Base-by-base conservation (phyloP, 2,797 vertebrate species). In the Chrysocyon brachyurus region DNA sequence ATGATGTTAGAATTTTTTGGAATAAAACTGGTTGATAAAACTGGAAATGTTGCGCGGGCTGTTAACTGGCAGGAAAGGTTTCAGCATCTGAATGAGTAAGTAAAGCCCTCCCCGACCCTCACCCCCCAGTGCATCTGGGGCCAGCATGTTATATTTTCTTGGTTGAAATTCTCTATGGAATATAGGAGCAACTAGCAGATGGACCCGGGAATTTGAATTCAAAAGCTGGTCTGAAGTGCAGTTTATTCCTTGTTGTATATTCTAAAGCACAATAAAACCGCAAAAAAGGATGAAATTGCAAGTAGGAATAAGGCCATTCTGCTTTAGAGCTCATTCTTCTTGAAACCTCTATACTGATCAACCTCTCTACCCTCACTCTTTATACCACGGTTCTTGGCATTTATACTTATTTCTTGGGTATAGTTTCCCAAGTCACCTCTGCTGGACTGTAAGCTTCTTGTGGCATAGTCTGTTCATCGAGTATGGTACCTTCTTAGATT, bases 1-100 rank as follows among this genome's bases (percentile, higher is more conserved):
- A 99, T 99, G 98, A 99, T 99, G 99, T 95, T 99, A 99, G 99
- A 99, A 98, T 99, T 99, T 98, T 99, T 99, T 94, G 99, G 99
- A 97, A 98, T 99, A 98, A 99, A 99, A 98, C 99, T 99, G 83
- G 98, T 99, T 97, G 99, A 99, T 98, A 99, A 99, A 99, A 99
- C 98, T 40, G 99, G 99, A 93, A 99, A 99, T 0, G 99, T 99
- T 52, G 98, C 99, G 87, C 99, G 99, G 90, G 99, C 99, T 92
- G 40, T 98, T 95, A 99, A 99, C 98, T 99, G 99, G 99, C 99
- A 99, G 97, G 99, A 99, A 91, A 99, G 99, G 97, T 99, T 99
- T 98, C 99, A 99, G 46, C 99, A 99, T 98, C 99, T 99, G 97
- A 99, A 99, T 98, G 99, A 99, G 99, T 99, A 98, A 99, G 99